Evolutionary conservation across 2,888 invertebrate species (phyloP), one percentile per base, ranked within the genome.

Genomic region (Conistra vaccinii): DNA sequence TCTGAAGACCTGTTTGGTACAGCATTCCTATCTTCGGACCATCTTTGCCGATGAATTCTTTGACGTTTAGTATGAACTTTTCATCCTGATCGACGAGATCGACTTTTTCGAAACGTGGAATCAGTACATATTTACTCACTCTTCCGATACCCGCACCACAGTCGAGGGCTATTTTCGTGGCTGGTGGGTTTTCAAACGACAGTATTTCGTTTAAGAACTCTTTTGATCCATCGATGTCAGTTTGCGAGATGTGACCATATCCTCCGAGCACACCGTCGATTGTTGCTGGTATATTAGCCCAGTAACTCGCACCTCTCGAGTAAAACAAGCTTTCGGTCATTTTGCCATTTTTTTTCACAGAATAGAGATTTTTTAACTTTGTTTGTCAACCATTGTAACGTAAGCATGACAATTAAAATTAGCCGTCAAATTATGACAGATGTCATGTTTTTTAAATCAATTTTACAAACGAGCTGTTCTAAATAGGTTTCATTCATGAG

Each of bases 81-180:
- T 97, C 96, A 94, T 99, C 98, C 91, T 99, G 99, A 93, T 99
- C 99, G 1, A 99, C 98, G 90, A 99, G 96, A 96, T 99, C 99
- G 0, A 99, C 98, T 77, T 96, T 97, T 20, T 98, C 96, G 94
- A 99, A 99, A 84, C 97, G 94, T 61, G 98, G 97, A 71, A 98
- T 96, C 32, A 99, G 95, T 20, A 99, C 87, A 80, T 98, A 97
- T 92, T 99, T 99, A 3, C 98, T 98, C 58, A 99, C 98, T 87
- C 99, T 97, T 0, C 99, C 99, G 87, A 99, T 99, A 4, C 99
- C 99, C 26, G 99, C 98, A 7, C 99, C 99, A 94, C 99, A 99
- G 91, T 99, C 99, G 14, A 99, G 94, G 3, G 98, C 99, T 79
- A 97, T 95, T 63, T 95, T 93, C 69, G 95, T 97, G 0, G 95